phyloP scores from a whole-genome alignment of 2,113 vertebrate genomes.

The Bubo bubo region DNA sequence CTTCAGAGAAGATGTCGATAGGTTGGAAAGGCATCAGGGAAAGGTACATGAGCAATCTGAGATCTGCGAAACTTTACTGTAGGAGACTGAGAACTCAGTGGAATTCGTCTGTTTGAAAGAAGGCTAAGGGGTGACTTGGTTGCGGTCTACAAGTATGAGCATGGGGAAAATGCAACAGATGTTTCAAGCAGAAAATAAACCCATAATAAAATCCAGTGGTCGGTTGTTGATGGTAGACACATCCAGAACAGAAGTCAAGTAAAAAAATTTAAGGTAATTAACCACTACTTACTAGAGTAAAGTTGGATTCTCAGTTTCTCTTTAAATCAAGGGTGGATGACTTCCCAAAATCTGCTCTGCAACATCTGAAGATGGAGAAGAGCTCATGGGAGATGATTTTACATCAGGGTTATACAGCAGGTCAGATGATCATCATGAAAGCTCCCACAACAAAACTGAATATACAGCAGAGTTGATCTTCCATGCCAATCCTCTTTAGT shows the following conservation, averaged over 20 bases:
- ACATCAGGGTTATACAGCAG: background rate
- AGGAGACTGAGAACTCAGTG: background rate
- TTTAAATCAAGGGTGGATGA: background rate
- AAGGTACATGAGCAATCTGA: background rate
- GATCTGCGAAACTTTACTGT: background rate
- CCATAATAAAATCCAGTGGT: constrained; percentile 48
- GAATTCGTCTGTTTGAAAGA: background rate
- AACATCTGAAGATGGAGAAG: background rate
- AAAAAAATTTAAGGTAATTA: constrained; percentile 14
- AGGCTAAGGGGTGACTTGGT: constrained; percentile 19
- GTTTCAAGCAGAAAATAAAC: constrained; percentile 50
- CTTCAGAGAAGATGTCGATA: background rate
- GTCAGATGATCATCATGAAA: background rate
- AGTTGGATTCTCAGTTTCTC: constrained; percentile 11
- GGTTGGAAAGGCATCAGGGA: constrained; percentile 18
- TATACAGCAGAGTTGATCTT: background rate
- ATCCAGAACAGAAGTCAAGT: constrained; percentile 38
- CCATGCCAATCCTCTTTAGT: background rate
- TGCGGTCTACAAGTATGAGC: constrained; percentile 48
- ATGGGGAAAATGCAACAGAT: constrained; percentile 49
- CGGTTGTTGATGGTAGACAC: constrained; percentile 24
- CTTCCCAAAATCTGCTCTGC: background rate
- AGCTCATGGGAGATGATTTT: background rate
- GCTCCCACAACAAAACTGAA: background rate
- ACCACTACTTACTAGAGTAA: constrained; percentile 28